Conservation (phyloP, 2,888 invertebrate genomes). For the Erynnis tages region DNA sequence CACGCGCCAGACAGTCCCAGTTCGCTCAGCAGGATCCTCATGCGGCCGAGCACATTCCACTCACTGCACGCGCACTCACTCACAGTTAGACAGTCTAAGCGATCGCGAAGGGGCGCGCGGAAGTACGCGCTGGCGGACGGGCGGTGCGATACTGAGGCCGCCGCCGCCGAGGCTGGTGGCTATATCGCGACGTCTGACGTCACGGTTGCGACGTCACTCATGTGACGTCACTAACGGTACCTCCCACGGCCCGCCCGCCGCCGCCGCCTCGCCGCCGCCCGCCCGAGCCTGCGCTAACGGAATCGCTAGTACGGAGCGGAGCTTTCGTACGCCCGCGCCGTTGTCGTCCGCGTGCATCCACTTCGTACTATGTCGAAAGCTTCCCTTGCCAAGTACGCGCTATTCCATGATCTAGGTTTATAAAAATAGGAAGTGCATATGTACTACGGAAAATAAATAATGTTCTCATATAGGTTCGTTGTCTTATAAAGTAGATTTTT, state of each 20-base stretch:
- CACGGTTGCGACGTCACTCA: constrained; percentile 71
- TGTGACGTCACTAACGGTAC: constrained; percentile 80
- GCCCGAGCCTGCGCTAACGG: constrained; percentile 81
- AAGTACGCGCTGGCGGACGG: constrained; percentile 70
- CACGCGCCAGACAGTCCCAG: constrained; percentile 80
- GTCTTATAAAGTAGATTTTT: too few species aligned
- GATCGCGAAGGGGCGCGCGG: constrained; percentile 65
- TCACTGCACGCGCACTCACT: constrained; percentile 79
- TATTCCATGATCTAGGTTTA: too few species aligned
- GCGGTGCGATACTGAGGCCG: constrained; percentile 81
- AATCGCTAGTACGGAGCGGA: constrained; percentile 73
- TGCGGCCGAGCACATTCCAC: constrained; percentile 80
- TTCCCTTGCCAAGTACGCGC: constrained; percentile 2
- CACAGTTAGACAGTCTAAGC: constrained; percentile 59
- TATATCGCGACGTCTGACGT: constrained; percentile 80
- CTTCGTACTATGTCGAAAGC: constrained; percentile 33
- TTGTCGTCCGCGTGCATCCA: constrained; percentile 43
- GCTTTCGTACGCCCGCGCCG: constrained; percentile 66
- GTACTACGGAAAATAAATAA: too few species aligned
- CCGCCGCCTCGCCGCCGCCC: constrained; percentile 62
- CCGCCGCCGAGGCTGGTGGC: constrained; percentile 77
- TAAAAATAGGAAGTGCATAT: too few species aligned
- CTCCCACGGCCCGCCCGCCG: constrained; percentile 79
- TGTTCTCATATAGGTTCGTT: too few species aligned
- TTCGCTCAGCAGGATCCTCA: constrained; percentile 82